A percentile compares a stretch with the other conserved stretches of the same genome.
These are phyloP conservation scores for Palythoa grandiflora DNA, from an alignment of 92 coral and sea anemone genomes.

Conservation along the genomic window DNA sequence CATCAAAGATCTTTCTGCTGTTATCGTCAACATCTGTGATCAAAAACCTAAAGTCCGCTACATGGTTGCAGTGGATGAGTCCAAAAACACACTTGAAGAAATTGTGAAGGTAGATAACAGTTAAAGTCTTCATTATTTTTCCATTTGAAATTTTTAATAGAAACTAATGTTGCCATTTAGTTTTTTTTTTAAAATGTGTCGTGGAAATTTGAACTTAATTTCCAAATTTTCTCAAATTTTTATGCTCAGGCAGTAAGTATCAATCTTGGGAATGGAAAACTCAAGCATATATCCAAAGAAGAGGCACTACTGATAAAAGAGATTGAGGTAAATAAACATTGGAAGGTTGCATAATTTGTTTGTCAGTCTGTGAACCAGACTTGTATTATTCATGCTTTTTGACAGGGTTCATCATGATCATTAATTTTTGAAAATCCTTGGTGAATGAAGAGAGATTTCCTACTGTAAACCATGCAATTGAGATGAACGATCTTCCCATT, in stretches of 20 bases:
- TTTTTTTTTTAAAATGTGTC: no score
- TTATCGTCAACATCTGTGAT: constrained; percentile 92
- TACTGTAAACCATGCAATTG: no score
- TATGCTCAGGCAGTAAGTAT: constrained; percentile 77
- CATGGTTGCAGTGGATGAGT: constrained; percentile 95
- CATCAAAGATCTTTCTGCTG: constrained; percentile 86
- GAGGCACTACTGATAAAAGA: constrained; percentile 96
- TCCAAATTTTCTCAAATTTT: background rate
- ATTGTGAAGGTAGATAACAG: constrained; percentile 82
- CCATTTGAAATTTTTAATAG: background rate
- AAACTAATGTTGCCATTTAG: no score
- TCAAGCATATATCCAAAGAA: constrained; percentile 92
- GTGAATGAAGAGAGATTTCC: no score
- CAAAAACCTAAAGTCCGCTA: constrained; percentile 95
- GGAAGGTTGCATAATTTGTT: background rate
- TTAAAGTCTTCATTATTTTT: background rate
- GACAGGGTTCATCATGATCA: no score
- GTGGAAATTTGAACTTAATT: no score
- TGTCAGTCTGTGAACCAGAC: no score
- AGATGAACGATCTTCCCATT: no score
- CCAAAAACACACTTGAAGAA: constrained; percentile 97
- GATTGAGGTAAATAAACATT: constrained; percentile 77
- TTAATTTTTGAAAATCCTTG: no score
- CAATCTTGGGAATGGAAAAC: constrained; percentile 91
- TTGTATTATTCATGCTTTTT: no score